Base-by-base conservation (phyloP, 2,797 vertebrate genomes). In the Poecile montanus region DNA sequence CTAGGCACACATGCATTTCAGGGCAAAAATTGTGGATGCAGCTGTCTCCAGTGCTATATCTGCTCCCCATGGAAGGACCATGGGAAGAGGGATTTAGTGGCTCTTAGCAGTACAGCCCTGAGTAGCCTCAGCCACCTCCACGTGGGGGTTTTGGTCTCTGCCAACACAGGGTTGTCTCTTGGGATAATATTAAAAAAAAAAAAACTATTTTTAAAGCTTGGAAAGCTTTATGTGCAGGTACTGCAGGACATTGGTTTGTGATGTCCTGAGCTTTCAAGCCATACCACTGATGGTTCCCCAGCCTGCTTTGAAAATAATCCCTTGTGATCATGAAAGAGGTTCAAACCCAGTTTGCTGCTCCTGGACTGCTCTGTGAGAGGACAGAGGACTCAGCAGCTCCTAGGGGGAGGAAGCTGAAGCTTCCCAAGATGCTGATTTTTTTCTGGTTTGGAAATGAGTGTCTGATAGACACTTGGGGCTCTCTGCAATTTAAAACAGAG, bases 381-480 rank as follows among this genome's bases (percentile, higher is more conserved):
- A 67, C 9, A 8, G 20, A 29, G n/a, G 26, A 47, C 45, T 27
- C 36, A 79, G 32, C 38, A 53, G 38, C 77, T 89, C 3, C 0
- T 57, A 6, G 27, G 40, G 32, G 38, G 51, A 84, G 51, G 67
- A 93, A 92, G 21, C 65, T 61, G 77, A 75, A 78, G 71, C 27
- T 85, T 58, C 54, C 27, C 2, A 7, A 83, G 44, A 51, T 1
- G 16, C 85, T 68, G 62, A 72, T 94, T 96, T 92, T 75, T 61
- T 89, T 85, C 65, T 83, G 54, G n/a, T 81, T 96, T 89, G 76
- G 68, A 91, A 94, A 61, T 16, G 45, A 88, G 89, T 57, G 68
- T 92, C 87, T 95, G 93, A 77, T 89, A 93, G 94, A 95, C 95
- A 87, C 75, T 87, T 72, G 51, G 91, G 89, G 32, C 72, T 89